These are phyloP conservation scores for Cataglyphis hispanica DNA, from an alignment of 1,140 invertebrate genomes.

Conservation along the genomic window DNA sequence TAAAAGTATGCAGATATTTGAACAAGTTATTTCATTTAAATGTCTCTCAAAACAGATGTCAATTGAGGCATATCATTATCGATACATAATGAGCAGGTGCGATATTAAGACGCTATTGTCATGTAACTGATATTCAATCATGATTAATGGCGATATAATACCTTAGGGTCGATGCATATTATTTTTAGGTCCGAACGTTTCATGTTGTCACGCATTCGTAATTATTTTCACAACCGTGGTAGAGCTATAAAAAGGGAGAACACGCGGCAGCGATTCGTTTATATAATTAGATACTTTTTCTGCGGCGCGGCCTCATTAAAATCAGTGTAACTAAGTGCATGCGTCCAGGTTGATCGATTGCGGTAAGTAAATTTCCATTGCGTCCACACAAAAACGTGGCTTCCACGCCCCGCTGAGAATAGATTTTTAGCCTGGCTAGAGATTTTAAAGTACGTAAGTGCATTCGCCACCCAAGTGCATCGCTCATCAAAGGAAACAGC, in stretches of 20 bases:
- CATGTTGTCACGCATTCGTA: slow-evolving; percentile 11
- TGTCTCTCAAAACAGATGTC: not conserved
- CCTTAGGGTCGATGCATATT: not conserved
- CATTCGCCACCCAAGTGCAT: not conserved
- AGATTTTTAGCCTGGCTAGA: slow-evolving; percentile 36
- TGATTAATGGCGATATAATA: not conserved
- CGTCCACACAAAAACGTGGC: slow-evolving; percentile 10
- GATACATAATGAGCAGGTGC: not conserved
- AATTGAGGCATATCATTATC: not conserved
- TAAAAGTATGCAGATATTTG: not conserved
- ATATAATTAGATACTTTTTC: slow-evolving; percentile 59
- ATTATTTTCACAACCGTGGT: slow-evolving; percentile 31
- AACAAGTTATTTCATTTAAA: not conserved
- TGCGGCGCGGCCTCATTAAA: slow-evolving; percentile 52
- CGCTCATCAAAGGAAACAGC: slow-evolving; percentile 35
- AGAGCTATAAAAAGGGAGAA: slow-evolving; percentile 43
- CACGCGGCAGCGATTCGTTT: slow-evolving; percentile 45
- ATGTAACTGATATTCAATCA: not conserved
- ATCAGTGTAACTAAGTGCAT: slow-evolving; percentile 48
- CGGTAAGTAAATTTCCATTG: slow-evolving; percentile 50
- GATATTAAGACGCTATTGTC: not conserved
- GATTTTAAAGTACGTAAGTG: slow-evolving; percentile 32
- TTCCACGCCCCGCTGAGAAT: slow-evolving; percentile 4
- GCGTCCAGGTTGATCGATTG: slow-evolving; percentile 45
- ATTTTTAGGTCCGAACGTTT: slow-evolving; percentile 19